phyloP scores from a whole-genome alignment of 92 coral and sea anemone species.

The Blastomussa wellsi region DNA sequence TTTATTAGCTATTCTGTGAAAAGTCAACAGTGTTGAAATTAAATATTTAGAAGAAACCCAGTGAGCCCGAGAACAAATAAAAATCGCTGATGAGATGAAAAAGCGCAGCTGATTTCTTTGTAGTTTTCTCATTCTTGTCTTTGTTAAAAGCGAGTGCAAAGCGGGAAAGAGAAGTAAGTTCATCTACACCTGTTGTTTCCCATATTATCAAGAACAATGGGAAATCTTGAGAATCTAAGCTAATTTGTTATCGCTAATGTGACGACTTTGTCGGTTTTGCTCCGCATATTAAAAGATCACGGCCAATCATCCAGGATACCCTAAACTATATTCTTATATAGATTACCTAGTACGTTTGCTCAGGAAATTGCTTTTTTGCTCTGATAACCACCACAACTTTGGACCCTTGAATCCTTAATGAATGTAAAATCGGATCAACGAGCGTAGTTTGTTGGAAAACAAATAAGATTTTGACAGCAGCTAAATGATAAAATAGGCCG shows the following conservation, averaged over 20 bases:
- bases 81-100: background rate
- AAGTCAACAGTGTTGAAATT: conserved; percentile 16
- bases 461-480: background rate
- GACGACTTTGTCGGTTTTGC: conserved; percentile 27
- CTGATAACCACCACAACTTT: conserved; percentile 8
- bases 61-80: background rate
- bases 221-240: background rate
- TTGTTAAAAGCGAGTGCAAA: background rate
- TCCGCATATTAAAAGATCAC: conserved; percentile 12
- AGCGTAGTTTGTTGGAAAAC: conserved; percentile 9
- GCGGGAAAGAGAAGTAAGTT: background rate
- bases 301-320: conserved; percentile 10
- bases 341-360: conserved; percentile 27
- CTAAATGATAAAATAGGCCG: conserved; percentile 8
- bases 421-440: conserved; percentile 24
- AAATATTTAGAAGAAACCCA: conserved; percentile 3
- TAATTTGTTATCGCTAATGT: conserved; percentile 29
- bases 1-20: conserved; percentile 3
- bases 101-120: background rate
- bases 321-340: background rate
- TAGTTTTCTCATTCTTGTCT: background rate
- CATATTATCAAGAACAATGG: conserved; percentile 18
- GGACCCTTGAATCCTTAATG: conserved; percentile 8
- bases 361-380: conserved; percentile 6
- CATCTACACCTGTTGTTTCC: conserved; percentile 41